Conservation (phyloP, 2,113 vertebrate genomes). For the Dicentrarchus labrax region DNA sequence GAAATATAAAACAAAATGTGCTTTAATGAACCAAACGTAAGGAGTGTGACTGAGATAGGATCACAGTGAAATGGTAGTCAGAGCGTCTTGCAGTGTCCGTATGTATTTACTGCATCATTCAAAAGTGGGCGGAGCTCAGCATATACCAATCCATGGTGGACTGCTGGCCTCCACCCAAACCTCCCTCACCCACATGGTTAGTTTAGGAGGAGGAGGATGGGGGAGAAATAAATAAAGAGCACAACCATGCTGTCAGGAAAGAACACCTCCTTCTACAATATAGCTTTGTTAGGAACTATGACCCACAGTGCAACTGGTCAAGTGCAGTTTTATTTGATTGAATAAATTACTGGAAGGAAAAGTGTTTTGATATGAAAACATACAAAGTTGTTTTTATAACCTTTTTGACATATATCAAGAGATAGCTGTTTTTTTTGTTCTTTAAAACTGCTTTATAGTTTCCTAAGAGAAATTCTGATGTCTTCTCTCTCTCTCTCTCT, state of each 20-base stretch:
- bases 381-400: too few relatives aligned
- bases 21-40: too few relatives aligned
- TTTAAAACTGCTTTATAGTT: too few relatives aligned
- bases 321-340: neutral
- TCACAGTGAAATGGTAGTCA: too few relatives aligned
- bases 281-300: neutral
- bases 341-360: too few relatives aligned
- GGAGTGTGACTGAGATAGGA: neutral
- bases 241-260: neutral
- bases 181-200: neutral
- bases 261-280: neutral
- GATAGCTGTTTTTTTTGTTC: too few relatives aligned
- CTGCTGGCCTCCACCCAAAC: neutral
- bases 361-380: too few relatives aligned
- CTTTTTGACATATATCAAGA: too few relatives aligned
- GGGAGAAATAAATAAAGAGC: neutral
- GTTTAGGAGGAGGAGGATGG: too few relatives aligned
- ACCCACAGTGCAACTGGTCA: neutral
- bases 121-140: neutral
- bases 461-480: too few relatives aligned
- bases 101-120: neutral
- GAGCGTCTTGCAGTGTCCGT: neutral
- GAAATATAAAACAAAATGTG: neutral
- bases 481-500: too few relatives aligned
- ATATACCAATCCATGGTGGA: neutral